Percentiles rank a stretch among this genome's conserved stretches.
These are phyloP conservation scores for Balanococcus diminutus DNA, from an alignment of 2,888 invertebrate genomes.

Conservation along the genomic window DNA sequence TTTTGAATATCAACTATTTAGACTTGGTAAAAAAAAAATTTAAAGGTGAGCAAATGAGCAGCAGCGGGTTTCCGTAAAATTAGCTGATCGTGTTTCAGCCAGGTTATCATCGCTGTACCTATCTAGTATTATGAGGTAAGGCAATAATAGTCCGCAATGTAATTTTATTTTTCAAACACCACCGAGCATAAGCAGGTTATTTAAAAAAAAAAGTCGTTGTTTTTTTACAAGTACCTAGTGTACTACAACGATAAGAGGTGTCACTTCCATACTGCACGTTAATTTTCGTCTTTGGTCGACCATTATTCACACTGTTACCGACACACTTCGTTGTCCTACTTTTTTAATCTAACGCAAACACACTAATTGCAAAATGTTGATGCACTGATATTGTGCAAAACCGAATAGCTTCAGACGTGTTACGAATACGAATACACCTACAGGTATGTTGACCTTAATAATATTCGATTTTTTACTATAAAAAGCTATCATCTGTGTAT, in stretches of 20 bases:
- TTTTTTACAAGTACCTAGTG: not conserved
- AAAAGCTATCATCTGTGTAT: not conserved
- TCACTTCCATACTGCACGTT: not conserved
- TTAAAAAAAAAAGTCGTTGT: not conserved
- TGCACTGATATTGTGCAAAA: conserved; percentile 16
- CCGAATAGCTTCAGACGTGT: not conserved
- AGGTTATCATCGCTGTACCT: not conserved
- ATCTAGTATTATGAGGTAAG: too few species aligned
- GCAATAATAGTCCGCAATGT: too few species aligned
- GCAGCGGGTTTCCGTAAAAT: too few species aligned
- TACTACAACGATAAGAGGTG: not conserved
- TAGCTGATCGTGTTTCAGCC: too few species aligned
- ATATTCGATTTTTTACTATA: not conserved
- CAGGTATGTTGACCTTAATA: conserved; percentile 8
- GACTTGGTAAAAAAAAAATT: too few species aligned
- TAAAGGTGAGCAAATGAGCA: too few species aligned
- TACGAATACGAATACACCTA: not conserved
- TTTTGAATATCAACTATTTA: too few species aligned
- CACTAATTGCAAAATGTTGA: conserved; percentile 26
- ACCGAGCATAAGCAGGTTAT: not conserved
- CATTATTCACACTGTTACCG: not conserved
- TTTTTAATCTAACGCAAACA: conserved; percentile 34
- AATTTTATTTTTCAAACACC: not conserved
- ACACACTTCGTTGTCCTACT: conserved; percentile 32
- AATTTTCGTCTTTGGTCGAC: not conserved